These are phyloP conservation scores for Peromyscus attwateri DNA, from an alignment of 2,797 vertebrate genomes.

Conservation along the genomic window DNA sequence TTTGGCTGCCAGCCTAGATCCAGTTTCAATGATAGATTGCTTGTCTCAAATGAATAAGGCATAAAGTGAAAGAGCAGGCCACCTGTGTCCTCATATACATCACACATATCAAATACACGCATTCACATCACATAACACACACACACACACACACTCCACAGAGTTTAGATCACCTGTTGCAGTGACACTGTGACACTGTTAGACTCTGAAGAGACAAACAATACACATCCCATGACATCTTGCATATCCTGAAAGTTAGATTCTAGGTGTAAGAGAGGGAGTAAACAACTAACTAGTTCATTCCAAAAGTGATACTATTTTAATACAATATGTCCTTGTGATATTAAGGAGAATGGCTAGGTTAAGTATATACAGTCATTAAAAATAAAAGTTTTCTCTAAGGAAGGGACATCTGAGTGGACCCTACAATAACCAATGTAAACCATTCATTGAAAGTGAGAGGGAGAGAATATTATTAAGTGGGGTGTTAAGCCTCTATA, in stretches of 20 bases:
- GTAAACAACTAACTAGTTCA: background rate
- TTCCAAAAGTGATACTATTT: background rate
- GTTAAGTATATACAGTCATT: background rate
- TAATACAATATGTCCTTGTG: background rate
- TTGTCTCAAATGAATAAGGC: background rate
- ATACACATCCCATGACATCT: background rate
- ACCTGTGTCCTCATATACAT: background rate
- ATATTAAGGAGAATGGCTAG: background rate
- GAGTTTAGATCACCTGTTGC: background rate
- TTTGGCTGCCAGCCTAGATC: background rate
- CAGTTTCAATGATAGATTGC: background rate
- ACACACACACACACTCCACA: background rate
- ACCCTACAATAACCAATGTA: background rate
- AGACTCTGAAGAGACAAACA: background rate
- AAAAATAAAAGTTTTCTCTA: background rate
- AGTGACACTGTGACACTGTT: background rate
- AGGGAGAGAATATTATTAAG: background rate
- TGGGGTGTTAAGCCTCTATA: background rate
- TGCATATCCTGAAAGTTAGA: background rate
- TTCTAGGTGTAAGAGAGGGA: background rate
- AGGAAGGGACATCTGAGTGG: background rate
- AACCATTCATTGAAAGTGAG: background rate
- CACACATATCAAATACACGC: background rate
- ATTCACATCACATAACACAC: background rate
- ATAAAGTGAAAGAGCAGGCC: background rate